Evolutionary conservation across 2,888 invertebrate species (phyloP).

Genomic region (Caradrina kadenii): DNA sequence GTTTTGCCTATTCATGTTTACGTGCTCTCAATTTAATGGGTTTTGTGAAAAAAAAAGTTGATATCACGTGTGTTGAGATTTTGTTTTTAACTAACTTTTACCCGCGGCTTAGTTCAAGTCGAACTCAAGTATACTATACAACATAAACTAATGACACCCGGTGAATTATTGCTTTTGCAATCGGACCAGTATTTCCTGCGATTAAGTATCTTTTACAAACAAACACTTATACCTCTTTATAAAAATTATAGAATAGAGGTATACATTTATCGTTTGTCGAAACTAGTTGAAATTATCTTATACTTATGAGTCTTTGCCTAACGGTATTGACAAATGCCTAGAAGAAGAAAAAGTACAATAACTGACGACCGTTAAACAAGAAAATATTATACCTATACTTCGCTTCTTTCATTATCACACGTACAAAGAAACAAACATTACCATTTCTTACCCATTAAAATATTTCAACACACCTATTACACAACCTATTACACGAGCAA

Average conservation of each 20-base stretch:
- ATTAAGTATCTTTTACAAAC: no score
- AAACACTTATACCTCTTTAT: no score
- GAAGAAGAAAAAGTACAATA: neutral
- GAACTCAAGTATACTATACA: no score
- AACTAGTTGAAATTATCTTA: no score
- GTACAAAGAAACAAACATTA: neutral
- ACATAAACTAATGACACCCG: no score
- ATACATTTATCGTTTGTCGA: no score
- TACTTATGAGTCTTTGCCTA: no score
- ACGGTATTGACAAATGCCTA: neutral
- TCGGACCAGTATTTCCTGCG: no score
- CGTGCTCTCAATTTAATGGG: slow-evolving; percentile 50
- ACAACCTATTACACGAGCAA: neutral
- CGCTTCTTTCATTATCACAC: neutral
- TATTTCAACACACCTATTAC: neutral
- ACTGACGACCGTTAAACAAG: neutral
- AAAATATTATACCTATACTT: neutral
- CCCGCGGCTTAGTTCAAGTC: no score
- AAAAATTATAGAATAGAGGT: no score
- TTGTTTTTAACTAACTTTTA: slow-evolving; percentile 12
- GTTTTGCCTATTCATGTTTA: slow-evolving; percentile 30
- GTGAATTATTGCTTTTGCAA: no score
- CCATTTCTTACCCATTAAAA: slow-evolving; percentile 8
- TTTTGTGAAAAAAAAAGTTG: slow-evolving; percentile 12
- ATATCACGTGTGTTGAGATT: slow-evolving; percentile 4